Evolutionary conservation across 2,888 invertebrate species (phyloP), one percentile per base, ranked within the genome.

Genomic region (Bhutanitis thaidina): DNA sequence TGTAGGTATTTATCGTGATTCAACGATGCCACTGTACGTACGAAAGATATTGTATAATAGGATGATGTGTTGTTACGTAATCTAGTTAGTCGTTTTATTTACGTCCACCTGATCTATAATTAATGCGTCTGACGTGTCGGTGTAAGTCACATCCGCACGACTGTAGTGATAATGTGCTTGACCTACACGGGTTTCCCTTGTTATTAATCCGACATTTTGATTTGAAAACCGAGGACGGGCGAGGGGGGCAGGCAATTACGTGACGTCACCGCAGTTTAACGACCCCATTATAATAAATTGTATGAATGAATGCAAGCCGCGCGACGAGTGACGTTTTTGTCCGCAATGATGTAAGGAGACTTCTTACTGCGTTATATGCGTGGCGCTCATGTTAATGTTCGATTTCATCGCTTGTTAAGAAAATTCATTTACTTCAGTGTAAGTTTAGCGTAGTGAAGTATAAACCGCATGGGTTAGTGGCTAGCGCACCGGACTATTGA

Each of bases 281-380:
- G 88, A 88, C 87, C 88, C 88, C 80, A 86, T 88, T 87, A 88
- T 80, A 84, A 84, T 82, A 85, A 84, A 83, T 80, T 80, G 79
- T 82, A 85, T 85, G 88, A 89, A 88, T 88, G 88, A 88, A 85
- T 87, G 88, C 85, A 88, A 67, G 67, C 81, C 73, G 81, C 80
- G 79, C 82, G 82, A 84, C 81, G 77, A 71, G 71, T 79, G 81
- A 81, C 80, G 83, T 79, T 82, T 80, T 80, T 77, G 69, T 76
- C 71, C 56, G 54, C 56, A 56, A 60, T 63, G 61, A 67, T 64
- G 67, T 69, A 71, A 76, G 72, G 67, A 66, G 60, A 53, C 45
- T 56, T 49, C 37, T 41, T 37, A 36, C 51, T 52, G 55, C 2
- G 8, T 8, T 5, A 50, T 39, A 44, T 27, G 43, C 47, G 51